Percentiles rank a stretch among this genome's conserved stretches.
Evolutionary conservation across 2,888 invertebrate genomes (phyloP).

Genomic region (Hemicrepidius hirtus): DNA sequence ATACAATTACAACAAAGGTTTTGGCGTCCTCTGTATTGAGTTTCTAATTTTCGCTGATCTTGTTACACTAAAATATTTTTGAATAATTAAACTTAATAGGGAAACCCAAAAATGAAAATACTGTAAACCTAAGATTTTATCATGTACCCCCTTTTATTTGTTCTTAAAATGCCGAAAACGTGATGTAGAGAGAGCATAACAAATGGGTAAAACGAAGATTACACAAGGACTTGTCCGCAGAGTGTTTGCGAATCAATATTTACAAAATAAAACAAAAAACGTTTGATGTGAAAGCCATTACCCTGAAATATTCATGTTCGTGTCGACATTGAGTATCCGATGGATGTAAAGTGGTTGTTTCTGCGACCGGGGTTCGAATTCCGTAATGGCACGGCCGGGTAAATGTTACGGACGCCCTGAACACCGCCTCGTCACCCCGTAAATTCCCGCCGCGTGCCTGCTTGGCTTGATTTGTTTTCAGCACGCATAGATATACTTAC

Average conservation of each 20-base stretch:
- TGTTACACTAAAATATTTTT: too few species aligned
- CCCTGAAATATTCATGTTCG: conserved; percentile 69
- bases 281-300: conserved; percentile 63
- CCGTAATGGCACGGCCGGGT: conserved; percentile 61
- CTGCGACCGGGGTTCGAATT: conserved; percentile 58
- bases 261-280: conserved; percentile 62
- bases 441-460: conserved; percentile 56
- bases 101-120: too few species aligned
- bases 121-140: conserved; percentile 37
- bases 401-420: conserved; percentile 53
- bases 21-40: too few species aligned
- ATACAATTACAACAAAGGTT: too few species aligned
- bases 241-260: conserved; percentile 65
- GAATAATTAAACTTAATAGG: too few species aligned
- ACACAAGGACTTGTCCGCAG: conserved; percentile 58
- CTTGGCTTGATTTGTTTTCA: conserved; percentile 61
- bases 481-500: conserved; percentile 56
- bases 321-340: conserved; percentile 65
- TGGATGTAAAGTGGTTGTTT: conserved; percentile 67
- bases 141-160: conserved; percentile 41
- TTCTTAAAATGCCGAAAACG: conserved; percentile 48
- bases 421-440: conserved; percentile 54
- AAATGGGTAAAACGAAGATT: conserved; percentile 57
- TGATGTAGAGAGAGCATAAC: conserved; percentile 50
- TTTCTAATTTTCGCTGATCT: too few species aligned